phyloP scores from a whole-genome alignment of 2,113 vertebrate species.

The Trematomus loennbergii region DNA sequence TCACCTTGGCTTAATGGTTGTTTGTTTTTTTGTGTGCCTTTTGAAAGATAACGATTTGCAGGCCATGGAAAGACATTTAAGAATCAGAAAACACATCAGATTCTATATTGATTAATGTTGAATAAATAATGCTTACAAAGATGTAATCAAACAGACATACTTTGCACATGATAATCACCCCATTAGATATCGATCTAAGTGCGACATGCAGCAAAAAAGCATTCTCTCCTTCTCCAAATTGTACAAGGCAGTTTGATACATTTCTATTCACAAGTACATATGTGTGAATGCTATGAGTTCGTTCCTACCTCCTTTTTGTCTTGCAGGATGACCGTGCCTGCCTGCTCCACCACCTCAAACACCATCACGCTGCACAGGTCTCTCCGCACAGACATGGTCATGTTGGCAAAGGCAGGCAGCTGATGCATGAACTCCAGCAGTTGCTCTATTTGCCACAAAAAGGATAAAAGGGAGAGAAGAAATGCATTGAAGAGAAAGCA shows the following conservation, averaged over 20 bases:
- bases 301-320: slow-evolving; percentile 92
- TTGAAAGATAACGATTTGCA: background rate
- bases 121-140: too few species aligned
- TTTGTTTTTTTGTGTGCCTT: background rate
- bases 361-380: slow-evolving; percentile 97
- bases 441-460: slow-evolving; percentile 85
- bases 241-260: too few species aligned
- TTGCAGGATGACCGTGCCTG: slow-evolving; percentile 91
- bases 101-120: background rate
- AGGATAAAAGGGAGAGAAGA: background rate
- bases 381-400: slow-evolving; percentile 98
- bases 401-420: slow-evolving; percentile 96
- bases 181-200: background rate
- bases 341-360: slow-evolving; percentile 96
- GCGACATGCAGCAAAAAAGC: background rate
- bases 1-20: background rate
- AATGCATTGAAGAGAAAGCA: background rate
- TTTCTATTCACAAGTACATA: too few species aligned
- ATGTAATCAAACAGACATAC: background rate
- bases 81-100: slow-evolving; percentile 11
- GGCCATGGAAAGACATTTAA: background rate
- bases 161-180: background rate
- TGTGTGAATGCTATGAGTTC: background rate
- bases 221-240: too few species aligned
- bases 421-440: slow-evolving; percentile 98